Evolutionary conservation across 2,888 invertebrate species (phyloP), one percentile per base, ranked within the genome.

Genomic region (Eupithecia tripunctaria): DNA sequence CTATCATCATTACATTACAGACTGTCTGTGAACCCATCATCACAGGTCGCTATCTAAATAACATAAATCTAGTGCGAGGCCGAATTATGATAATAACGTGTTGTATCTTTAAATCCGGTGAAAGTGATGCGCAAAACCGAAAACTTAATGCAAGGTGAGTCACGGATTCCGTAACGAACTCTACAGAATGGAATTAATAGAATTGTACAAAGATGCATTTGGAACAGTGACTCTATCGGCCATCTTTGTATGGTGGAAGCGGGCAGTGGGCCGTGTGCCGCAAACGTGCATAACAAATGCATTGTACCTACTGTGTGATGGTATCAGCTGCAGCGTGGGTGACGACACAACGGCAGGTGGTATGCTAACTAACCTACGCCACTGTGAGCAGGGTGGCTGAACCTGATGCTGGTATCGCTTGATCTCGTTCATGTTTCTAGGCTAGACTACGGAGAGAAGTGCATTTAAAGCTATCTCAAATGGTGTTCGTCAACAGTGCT

Each of bases 81-180:
- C 66, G 72, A 73, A 79, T 79, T 79, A 79, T 73, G 67, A 73
- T 76, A 79, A 79, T 79, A 73, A 68, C 71, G 62, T 71, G 78
- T 76, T 77, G 74, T 43, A 18, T 43, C 43, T 43, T 43, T 43
- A 43, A 43, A 18, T 43, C 43, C 67, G 77, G 79, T 78, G 79
- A 79, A 79, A 79, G 79, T 78, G 77, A 78, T 77, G 72, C 70
- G 73, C 72, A 68, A 72, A 70, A 74, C 73, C 67, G 72, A 76
- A 73, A 70, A 71, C 74, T 67, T 74, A 70, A 76, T 59, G 14
- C 38, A 64, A 71, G 29, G 74, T 76, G 74, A 75, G 64, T 74
- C 75, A 72, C 73, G 68, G 69, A 43, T 59, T 72, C 69, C 74
- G 75, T 67, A 67, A 12, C 43, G 60, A 70, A 71, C 59, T 60